Base-by-base conservation (phyloP, 2,113 vertebrate genomes). In the Paralichthys olivaceus region DNA sequence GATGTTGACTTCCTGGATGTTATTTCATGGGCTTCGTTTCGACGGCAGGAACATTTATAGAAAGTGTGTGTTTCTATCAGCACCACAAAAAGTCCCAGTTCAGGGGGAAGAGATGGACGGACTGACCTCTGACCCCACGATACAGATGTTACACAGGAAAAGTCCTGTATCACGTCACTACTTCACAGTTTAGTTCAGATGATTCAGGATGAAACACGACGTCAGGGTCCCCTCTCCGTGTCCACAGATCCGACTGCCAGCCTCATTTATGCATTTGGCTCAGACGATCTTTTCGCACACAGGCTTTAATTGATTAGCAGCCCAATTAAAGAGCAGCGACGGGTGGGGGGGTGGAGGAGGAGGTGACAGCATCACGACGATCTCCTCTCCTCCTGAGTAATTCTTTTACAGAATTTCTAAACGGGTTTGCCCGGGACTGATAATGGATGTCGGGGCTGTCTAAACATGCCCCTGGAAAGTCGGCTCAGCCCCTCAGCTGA, bases 361-460 rank as follows among this genome's bases (percentile, higher is more conserved):
- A 71, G 68, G 80, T 79, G 80, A 79, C 84, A 69, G 69, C 59
- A 80, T 73, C 59, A 53, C 66, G 13, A 63, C 64, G 6, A 61
- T 68, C 63, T 65, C 72, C 58, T 79, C 69, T 81, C 45, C 55
- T 58, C 45, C 45, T 37, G 61, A 87, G 60, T 91, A 80, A 89
- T 87, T 88, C 54, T 71, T 73, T 79, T 68, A 84, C 64, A 12
- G 64, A 74, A 56, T 43, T 47, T 73, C 72, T 82, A 83, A 88
- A 92, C 74, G 63, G 81, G 79, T 89, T 92, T 86, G 79, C 79
- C 69, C 43, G 70, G 26, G 87, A 81, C 82, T 75, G 85, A 90
- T 91, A 91, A 91, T 84, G 85, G 82, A 91, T 87, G 84, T 89
- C 81, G 23, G 23, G n/a, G 43, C 69, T 86, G 88, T 86, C 81